Evolutionary conservation across 1,140 invertebrate species (phyloP), one percentile per base, ranked within the genome.

Genomic region (Temnothorax nylanderi): DNA sequence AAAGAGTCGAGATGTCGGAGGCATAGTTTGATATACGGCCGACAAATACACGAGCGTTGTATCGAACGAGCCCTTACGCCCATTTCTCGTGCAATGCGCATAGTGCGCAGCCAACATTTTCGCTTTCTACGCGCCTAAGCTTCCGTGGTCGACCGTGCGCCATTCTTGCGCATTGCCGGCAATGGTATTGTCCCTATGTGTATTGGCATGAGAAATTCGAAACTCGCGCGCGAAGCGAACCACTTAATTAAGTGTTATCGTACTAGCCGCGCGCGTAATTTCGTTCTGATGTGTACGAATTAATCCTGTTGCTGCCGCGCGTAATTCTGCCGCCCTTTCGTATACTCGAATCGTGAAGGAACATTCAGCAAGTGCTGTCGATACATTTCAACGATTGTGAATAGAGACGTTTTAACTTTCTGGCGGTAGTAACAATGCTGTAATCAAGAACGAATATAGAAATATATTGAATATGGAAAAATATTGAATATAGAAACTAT

Each of bases 231-330:
- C 58, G 51, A 85, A 69, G 58, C 85, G 85, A 60, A 71, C 51
- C 65, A 82, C 89, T 90, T 86, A 81, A 90, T 90, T 88, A 88
- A 90, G 64, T 76, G 67, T 86, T 90, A 86, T 88, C 87, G 60
- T 85, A 10, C 44, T 44, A 34, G 60, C 37, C 37, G 54, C 26
- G 64, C 78, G 18, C 18, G 71, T 88, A 89, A 89, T 88, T 89
- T 84, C 58, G 65, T 89, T 84, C 54, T 81, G 88, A 89, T 91
- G 76, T 81, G 74, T 84, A 60, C 62, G 74, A 85, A 89, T 91
- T 91, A 89, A 91, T 91, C 86, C 41, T 18, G 64, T 44, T 44
- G 56, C 47, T 80, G 75, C 41, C 51, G 26, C 60, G 49, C 47
- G n/a, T 71, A 81, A 81, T 71, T 5, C 21, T 7, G 18, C 67